A percentile compares a stretch with the other conserved stretches of the same genome.
These are phyloP conservation scores for Brachyptera risi DNA, from an alignment of 2,888 invertebrate species.

Conservation along the genomic window DNA sequence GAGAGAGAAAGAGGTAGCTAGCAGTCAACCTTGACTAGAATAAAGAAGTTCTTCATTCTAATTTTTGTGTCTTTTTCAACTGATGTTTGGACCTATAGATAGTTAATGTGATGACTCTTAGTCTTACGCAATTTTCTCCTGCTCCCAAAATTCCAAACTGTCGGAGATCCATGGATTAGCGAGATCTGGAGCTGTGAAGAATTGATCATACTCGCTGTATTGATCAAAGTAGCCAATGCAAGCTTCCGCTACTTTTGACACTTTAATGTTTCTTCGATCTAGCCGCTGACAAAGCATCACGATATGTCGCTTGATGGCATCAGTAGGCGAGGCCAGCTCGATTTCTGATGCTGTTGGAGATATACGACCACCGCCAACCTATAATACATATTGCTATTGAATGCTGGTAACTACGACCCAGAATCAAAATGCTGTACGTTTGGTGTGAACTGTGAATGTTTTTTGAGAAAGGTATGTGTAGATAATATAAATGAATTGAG, in stretches of 20 bases:
- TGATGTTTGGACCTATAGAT: too few relatives aligned
- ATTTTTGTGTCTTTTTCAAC: too few relatives aligned
- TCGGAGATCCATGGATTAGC: conserved; percentile 98
- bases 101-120: too few relatives aligned
- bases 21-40: too few relatives aligned
- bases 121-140: conserved; percentile 83
- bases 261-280: conserved; percentile 82
- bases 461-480: too few relatives aligned
- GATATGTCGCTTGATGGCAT: conserved; percentile 41
- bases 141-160: conserved; percentile 95
- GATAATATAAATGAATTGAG: too few relatives aligned
- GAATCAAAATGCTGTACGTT: too few relatives aligned
- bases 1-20: too few relatives aligned
- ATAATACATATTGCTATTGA: too few relatives aligned
- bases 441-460: too few relatives aligned
- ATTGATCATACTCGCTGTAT: conserved; percentile 93
- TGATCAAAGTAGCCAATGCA: conserved; percentile 91
- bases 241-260: conserved; percentile 93
- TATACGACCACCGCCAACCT: conserved; percentile 51
- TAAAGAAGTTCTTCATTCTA: too few relatives aligned
- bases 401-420: too few relatives aligned
- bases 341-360: conserved; percentile 52
- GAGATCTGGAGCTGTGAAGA: conserved; percentile 87
- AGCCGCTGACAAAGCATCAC: conserved; percentile 65
- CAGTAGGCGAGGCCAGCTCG: conserved; percentile 50